Base-by-base conservation (phyloP, 2,797 vertebrate genomes). In the Euthynnus affinis region DNA sequence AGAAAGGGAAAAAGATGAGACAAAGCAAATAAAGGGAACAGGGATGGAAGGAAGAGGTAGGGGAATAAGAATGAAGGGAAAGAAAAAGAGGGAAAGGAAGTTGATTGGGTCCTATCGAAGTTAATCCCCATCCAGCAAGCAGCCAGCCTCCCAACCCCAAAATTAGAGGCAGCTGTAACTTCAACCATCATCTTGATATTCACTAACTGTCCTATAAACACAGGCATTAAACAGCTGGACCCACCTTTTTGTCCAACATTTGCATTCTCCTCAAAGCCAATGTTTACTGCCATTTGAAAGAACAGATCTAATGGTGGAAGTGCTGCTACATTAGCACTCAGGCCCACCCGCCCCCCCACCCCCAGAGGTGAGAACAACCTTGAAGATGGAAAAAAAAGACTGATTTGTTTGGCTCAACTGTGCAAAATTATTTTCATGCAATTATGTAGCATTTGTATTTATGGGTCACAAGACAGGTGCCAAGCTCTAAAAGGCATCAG, bases 161-260 rank as follows among this genome's bases (percentile, higher is more conserved):
- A 90, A 90, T 90, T 90, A 92, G 77, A 80, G 72, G 65, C 87
- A 92, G 86, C 88, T 90, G 87, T 76, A 81, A 84, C 80, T 75
- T 40, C 60, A 74, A 52, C 86, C 61, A 76, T 90, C 81, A 82
- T 85, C 78, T 84, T 82, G 82, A 91, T 91, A 89, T 93, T 90
- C 88, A 82, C 57, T 82, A 82, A 90, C 83, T 77, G 87, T 79
- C 58, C 76, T 74, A 77, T 87, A 89, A 90, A 89, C 82, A 88
- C 79, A 77, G 58, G 83, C 78, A 91, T 90, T 91, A 92, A 76
- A 75, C 42, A 74, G 82, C 89, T 86, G 79, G 81, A 67, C 86
- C 73, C 79, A 85, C 71, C 81, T 82, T 76, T 74, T 37, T 80
- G 66, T 63, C 76, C 71, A 56, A 60, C 64, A 86, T 88, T 89